Conservation (phyloP, 2,888 invertebrate species). For the Pardosa pseudoannulata region DNA sequence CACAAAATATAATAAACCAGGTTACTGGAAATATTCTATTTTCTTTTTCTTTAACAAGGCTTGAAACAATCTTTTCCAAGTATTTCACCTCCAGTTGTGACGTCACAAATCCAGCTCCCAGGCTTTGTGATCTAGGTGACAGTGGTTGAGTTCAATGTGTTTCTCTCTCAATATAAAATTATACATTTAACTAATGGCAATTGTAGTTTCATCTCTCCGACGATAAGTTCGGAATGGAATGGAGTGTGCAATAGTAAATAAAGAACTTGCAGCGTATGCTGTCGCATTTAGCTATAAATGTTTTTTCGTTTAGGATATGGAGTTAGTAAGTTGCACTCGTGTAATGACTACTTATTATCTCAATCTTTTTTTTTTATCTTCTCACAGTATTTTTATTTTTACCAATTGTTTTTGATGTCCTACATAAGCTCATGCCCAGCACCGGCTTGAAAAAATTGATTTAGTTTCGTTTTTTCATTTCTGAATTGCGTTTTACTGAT, state of each 20-base stretch:
- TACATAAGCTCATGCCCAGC: neutral
- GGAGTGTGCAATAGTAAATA: conserved; percentile 29
- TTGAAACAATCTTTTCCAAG: no score
- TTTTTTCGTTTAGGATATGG: conserved; percentile 65
- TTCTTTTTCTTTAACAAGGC: no score
- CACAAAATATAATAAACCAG: no score
- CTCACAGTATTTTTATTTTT: neutral
- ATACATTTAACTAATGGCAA: neutral
- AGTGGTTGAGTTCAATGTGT: no score
- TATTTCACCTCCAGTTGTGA: no score
- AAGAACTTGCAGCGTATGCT: conserved; percentile 55
- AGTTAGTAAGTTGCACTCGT: conserved; percentile 51
- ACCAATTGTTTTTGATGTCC: neutral
- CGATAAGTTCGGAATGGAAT: conserved; percentile 23
- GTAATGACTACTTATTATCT: neutral
- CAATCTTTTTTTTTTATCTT: neutral
- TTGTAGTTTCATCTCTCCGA: neutral
- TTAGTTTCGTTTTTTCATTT: neutral
- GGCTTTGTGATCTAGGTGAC: no score
- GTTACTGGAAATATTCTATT: no score
- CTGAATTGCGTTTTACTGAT: neutral
- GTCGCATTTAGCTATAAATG: conserved; percentile 50
- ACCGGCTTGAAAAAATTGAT: neutral
- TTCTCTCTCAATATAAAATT: neutral
- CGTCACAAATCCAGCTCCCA: no score